Conservation (phyloP, 1,140 invertebrate species). For the Amphibalanus amphitrite region DNA sequence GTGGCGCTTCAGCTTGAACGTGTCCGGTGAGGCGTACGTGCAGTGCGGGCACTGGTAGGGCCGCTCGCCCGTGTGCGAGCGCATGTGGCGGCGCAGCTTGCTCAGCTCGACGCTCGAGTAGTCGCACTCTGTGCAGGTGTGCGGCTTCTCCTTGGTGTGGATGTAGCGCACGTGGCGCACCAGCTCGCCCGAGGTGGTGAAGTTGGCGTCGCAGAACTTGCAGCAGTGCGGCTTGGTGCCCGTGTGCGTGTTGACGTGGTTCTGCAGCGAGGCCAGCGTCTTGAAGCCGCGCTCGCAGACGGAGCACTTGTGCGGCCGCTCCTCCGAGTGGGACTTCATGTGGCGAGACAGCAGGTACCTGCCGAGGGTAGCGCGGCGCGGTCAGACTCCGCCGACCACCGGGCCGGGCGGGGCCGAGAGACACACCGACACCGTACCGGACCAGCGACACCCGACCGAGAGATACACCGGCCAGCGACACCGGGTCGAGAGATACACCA, state of each 20-base stretch:
- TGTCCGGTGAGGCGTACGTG: slow-evolving; percentile 93
- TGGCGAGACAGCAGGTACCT: slow-evolving; percentile 57
- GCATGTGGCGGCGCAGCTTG: slow-evolving; percentile 79
- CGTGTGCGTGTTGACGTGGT: slow-evolving; percentile 92
- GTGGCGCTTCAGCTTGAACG: slow-evolving; percentile 70
- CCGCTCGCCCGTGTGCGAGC: slow-evolving; percentile 62
- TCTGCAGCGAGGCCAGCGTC: slow-evolving; percentile 77
- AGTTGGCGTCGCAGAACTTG: slow-evolving; percentile 78
- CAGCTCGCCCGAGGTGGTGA: slow-evolving; percentile 88
- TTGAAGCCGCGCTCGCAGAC: slow-evolving; percentile 92
- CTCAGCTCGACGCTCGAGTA: slow-evolving; percentile 87
- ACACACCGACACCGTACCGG: no score
- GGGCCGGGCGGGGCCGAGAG: no score
- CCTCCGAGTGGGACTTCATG: slow-evolving; percentile 89
- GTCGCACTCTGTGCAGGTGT: slow-evolving; percentile 84
- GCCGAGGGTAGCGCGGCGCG: no score
- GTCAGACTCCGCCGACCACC: no score
- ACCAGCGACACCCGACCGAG: no score
- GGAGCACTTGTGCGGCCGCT: no score
- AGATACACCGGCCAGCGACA: no score
- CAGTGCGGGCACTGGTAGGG: slow-evolving; percentile 71
- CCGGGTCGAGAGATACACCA: no score
- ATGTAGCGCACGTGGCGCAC: slow-evolving; percentile 79
- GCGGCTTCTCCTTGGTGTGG: slow-evolving; percentile 89
- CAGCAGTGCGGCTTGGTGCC: slow-evolving; percentile 88